Conservation (phyloP, 1,140 invertebrate genomes). For the Platyscapa corneri region DNA sequence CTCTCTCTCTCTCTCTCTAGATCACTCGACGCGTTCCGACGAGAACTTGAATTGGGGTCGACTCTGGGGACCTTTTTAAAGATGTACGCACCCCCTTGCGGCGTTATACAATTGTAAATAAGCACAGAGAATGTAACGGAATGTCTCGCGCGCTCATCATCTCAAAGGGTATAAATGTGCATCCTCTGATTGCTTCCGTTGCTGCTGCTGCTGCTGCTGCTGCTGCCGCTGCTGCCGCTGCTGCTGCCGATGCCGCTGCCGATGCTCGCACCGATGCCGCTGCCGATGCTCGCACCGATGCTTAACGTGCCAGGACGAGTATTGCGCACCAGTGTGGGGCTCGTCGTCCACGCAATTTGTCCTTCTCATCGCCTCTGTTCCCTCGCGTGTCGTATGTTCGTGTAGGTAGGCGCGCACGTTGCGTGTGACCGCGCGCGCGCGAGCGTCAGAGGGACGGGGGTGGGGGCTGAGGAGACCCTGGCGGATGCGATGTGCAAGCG, state of each 20-base stretch:
- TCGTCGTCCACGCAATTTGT: constrained; percentile 17
- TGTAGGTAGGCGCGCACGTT: neutral
- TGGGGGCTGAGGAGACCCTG: neutral
- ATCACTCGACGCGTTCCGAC: neutral
- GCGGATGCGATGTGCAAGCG: neutral
- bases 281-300: neutral
- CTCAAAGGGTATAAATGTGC: neutral
- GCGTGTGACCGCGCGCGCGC: neutral
- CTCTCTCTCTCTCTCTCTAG: neutral
- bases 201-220: neutral
- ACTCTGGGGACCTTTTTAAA: neutral
- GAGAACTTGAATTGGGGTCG: neutral
- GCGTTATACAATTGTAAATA: constrained; percentile 19
- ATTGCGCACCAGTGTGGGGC: neutral
- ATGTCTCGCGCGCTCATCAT: constrained; percentile 31
- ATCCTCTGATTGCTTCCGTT: neutral
- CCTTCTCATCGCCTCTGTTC: neutral
- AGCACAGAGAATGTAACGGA: constrained; percentile 42
- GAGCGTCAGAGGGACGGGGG: neutral
- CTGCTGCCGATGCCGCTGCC: too few relatives aligned
- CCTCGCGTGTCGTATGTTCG: neutral
- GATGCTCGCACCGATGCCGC: too few relatives aligned
- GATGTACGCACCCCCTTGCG: neutral
- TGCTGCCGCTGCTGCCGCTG: neutral
- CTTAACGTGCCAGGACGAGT: neutral